Percentiles rank a stretch among this genome's conserved stretches.
Evolutionary conservation across 2,888 invertebrate genomes (phyloP).

Genomic region (Drosophila mimetica): DNA sequence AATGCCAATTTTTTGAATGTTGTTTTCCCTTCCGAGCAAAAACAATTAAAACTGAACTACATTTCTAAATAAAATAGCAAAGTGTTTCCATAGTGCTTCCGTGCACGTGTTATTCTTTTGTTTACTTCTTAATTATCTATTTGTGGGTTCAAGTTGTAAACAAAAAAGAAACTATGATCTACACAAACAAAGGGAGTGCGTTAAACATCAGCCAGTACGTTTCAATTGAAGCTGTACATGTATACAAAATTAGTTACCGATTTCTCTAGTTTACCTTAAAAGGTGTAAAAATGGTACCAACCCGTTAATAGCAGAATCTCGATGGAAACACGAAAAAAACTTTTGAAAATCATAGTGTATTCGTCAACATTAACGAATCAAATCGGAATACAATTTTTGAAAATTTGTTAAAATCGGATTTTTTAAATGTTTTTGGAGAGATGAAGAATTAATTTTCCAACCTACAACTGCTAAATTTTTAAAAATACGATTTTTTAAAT

Average conservation of each 20-base stretch:
- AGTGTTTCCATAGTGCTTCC: conserved; percentile 34
- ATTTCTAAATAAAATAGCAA: conserved; percentile 27
- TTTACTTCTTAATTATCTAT: conserved; percentile 42
- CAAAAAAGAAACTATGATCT: conserved; percentile 24
- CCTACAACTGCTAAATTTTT: too few species aligned
- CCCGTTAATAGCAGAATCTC: too few species aligned
- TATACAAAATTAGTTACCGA: background rate
- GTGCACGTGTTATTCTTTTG: conserved; percentile 35
- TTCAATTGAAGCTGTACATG: background rate
- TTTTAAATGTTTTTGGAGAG: too few species aligned
- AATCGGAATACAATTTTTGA: too few species aligned
- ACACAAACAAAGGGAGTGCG: conserved; percentile 3
- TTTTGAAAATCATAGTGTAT: too few species aligned
- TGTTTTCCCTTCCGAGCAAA: conserved; percentile 5
- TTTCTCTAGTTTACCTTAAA: background rate
- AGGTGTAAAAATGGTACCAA: too few species aligned
- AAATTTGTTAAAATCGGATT: too few species aligned
- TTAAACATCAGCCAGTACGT: background rate
- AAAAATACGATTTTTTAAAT: too few species aligned
- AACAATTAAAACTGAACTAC: conserved; percentile 9
- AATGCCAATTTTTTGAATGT: background rate
- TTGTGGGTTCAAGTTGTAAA: conserved; percentile 34
- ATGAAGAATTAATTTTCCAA: too few species aligned
- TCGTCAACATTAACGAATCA: too few species aligned
- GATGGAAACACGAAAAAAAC: too few species aligned